Evolutionary conservation across 2,888 invertebrate genomes (phyloP).

Genomic region (Drosophila bunnanda): DNA sequence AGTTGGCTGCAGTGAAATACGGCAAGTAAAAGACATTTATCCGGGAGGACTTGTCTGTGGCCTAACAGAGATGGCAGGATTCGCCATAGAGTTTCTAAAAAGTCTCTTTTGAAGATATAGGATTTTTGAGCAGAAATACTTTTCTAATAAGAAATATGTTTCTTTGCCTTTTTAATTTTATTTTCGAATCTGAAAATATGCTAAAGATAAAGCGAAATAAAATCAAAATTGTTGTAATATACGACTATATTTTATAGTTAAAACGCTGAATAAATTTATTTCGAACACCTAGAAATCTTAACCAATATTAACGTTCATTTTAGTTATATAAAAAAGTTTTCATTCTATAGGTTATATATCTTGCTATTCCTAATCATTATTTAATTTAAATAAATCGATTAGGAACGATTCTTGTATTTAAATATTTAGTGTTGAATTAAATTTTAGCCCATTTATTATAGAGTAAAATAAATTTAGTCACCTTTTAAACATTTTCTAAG

Average conservation of each 20-base stretch:
- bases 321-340: neutral
- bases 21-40: conserved; percentile 55
- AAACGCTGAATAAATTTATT: neutral
- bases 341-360: no score
- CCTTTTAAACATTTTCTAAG: neutral
- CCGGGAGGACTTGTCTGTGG: conserved; percentile 31
- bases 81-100: neutral
- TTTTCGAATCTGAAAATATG: neutral
- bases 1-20: conserved; percentile 59
- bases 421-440: neutral
- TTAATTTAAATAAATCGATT: neutral
- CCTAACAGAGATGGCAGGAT: conserved; percentile 23
- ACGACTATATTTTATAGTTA: neutral
- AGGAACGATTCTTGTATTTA: neutral
- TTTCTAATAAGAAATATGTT: neutral
- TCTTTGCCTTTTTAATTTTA: neutral
- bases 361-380: neutral
- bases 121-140: neutral
- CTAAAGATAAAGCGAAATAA: neutral
- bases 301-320: neutral
- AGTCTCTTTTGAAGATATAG: neutral
- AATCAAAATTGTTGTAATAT: neutral
- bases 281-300: neutral
- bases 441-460: no score
- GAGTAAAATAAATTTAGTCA: neutral